These are phyloP conservation scores for Dysdera silvatica DNA, from an alignment of 1,140 invertebrate species.

Conservation along the genomic window DNA sequence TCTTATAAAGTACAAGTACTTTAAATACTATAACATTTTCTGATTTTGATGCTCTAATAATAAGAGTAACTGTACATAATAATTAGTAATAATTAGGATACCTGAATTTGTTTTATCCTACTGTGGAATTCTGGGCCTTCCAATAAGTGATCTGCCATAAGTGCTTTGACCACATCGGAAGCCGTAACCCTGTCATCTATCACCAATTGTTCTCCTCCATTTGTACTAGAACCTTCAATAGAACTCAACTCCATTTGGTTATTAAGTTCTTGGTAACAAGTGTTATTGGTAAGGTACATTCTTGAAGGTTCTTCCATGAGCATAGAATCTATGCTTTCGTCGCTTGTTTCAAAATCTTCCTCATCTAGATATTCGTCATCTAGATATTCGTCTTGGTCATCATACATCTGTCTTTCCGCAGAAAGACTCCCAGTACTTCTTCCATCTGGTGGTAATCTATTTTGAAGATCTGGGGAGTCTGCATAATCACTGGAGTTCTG, in stretches of 20 bases:
- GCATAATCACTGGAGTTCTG: constrained; percentile 20
- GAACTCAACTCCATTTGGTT: constrained; percentile 37
- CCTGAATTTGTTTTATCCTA: constrained; percentile 29
- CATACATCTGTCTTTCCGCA: constrained; percentile 29
- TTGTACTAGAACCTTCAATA: constrained; percentile 28
- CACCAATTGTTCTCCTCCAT: constrained; percentile 28
- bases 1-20: too few species aligned
- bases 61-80: too few species aligned
- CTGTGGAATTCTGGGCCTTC: constrained; percentile 22
- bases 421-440: constrained; percentile 45
- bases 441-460: constrained; percentile 40
- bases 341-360: constrained; percentile 42
- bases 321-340: constrained; percentile 46
- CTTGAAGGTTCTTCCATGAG: constrained; percentile 45
- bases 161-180: constrained; percentile 46
- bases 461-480: constrained; percentile 20
- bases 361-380: constrained; percentile 32
- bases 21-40: too few species aligned
- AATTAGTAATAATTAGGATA: constrained; percentile 4
- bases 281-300: constrained; percentile 44
- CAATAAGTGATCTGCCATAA: constrained; percentile 47
- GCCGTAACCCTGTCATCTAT: constrained; percentile 34
- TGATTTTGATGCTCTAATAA: too few species aligned
- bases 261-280: constrained; percentile 39
- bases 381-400: constrained; percentile 21